These are phyloP conservation scores for Mercenaria mercenaria DNA, from an alignment of 1,140 invertebrate species.

Conservation along the genomic window DNA sequence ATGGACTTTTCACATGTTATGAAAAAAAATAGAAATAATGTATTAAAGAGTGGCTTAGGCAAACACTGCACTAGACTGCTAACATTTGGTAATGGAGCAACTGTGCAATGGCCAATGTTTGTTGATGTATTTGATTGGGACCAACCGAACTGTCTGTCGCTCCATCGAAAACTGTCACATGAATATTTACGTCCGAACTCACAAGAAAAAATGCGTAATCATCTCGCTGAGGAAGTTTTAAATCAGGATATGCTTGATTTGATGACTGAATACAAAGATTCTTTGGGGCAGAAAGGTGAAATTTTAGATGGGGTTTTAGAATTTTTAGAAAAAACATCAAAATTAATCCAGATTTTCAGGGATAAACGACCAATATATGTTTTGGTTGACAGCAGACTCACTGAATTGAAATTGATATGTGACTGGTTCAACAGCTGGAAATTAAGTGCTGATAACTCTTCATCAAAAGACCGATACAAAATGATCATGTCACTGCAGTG, in stretches of 20 bases:
- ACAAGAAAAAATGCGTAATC: slow-evolving; percentile 18
- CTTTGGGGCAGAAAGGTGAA: neutral
- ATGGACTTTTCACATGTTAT: slow-evolving; percentile 21
- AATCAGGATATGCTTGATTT: neutral
- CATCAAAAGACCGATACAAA: neutral
- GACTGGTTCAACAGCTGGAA: neutral
- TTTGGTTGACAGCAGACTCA: neutral
- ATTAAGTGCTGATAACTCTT: neutral
- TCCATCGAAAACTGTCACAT: neutral
- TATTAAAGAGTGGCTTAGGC: neutral
- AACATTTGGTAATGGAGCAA: neutral
- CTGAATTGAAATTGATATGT: neutral
- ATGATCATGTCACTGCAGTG: neutral
- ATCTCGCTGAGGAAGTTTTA: slow-evolving; percentile 6
- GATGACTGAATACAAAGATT: neutral
- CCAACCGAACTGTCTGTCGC: neutral
- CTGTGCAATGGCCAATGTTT: slow-evolving; percentile 7
- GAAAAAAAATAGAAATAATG: slow-evolving; percentile 10
- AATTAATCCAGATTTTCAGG: neutral
- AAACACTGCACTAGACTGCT: neutral
- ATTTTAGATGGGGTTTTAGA: neutral
- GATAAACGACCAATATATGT: slow-evolving; percentile 18
- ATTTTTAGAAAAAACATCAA: slow-evolving; percentile 15
- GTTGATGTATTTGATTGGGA: slow-evolving; percentile 15
- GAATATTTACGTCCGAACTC: neutral